A percentile compares a stretch with the other conserved stretches of the same genome.
These are phyloP conservation scores for Procavia capensis DNA, from an alignment of 2,113 vertebrate genomes.

Conservation along the genomic window DNA sequence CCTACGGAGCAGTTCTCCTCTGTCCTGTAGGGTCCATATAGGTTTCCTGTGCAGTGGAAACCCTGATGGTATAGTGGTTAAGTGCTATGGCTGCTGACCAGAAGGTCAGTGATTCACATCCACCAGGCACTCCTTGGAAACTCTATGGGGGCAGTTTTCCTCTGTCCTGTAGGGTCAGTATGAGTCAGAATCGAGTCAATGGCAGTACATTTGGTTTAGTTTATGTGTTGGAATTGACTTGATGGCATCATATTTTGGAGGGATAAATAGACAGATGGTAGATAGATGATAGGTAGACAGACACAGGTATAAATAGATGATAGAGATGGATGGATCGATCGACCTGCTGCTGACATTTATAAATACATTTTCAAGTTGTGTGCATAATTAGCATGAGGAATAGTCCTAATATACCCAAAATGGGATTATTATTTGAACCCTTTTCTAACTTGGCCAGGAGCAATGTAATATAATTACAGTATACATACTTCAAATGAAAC, in stretches of 20 bases:
- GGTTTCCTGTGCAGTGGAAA: too few relatives aligned
- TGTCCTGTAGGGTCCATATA: neutral
- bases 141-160: too few relatives aligned
- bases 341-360: neutral
- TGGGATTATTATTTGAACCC: conserved; percentile 75
- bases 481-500: conserved; percentile 76
- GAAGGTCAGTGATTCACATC: too few relatives aligned
- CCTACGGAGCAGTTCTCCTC: neutral
- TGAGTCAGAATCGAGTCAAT: too few relatives aligned
- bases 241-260: neutral
- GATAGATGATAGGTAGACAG: too few relatives aligned
- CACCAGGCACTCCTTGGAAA: too few relatives aligned
- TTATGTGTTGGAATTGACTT: neutral
- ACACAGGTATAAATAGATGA: too few relatives aligned
- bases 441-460: conserved; percentile 79
- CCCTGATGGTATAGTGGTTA: too few relatives aligned
- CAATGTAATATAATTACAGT: conserved; percentile 79
- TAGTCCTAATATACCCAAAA: conserved; percentile 2
- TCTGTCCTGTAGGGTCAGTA: too few relatives aligned
- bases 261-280: too few relatives aligned
- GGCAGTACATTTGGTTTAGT: too few relatives aligned
- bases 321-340: neutral
- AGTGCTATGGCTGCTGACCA: too few relatives aligned
- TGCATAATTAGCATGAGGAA: conserved; percentile 57
- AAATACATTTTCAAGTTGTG: conserved; percentile 67